Evolutionary conservation across 1,140 invertebrate species (phyloP).

Genomic region (Brachystomella parvula): DNA sequence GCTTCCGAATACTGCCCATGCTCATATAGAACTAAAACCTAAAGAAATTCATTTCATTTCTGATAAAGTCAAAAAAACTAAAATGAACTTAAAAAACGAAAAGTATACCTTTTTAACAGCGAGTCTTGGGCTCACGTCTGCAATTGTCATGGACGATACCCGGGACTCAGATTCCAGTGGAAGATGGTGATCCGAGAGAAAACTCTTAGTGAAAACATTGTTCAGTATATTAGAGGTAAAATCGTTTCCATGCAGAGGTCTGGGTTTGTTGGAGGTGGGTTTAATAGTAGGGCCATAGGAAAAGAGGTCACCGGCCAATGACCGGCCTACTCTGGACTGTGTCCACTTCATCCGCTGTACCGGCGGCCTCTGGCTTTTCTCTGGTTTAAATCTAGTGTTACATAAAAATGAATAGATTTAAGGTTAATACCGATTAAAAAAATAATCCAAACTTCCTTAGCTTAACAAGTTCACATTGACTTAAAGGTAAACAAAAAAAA

Average conservation of each 20-base stretch:
- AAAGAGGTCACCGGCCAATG: slow-evolving; percentile 31
- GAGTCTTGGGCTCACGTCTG: slow-evolving; percentile 61
- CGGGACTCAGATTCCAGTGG: slow-evolving; percentile 41
- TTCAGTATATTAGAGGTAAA: background rate
- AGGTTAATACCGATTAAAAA: background rate
- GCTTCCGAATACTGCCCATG: slow-evolving; percentile 70
- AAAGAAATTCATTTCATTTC: background rate
- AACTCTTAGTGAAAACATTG: background rate
- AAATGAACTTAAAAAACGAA: background rate
- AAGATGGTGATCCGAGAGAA: slow-evolving; percentile 22
- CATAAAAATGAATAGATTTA: background rate
- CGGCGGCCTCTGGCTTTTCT: slow-evolving; percentile 22
- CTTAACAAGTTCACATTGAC: background rate
- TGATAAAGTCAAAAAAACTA: background rate
- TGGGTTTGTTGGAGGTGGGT: background rate
- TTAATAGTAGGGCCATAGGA: slow-evolving; percentile 16
- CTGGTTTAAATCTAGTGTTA: slow-evolving; percentile 23
- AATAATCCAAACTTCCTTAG: background rate
- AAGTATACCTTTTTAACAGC: slow-evolving; percentile 52
- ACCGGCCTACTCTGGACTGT: background rate
- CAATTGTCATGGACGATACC: slow-evolving; percentile 48
- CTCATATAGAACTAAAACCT: slow-evolving; percentile 63
- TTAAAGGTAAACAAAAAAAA: background rate
- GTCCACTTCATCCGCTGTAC: slow-evolving; percentile 32
- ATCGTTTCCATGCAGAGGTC: slow-evolving; percentile 11